Evolutionary conservation across 2,888 invertebrate species (phyloP).

Genomic region (Micropterix aruncella): DNA sequence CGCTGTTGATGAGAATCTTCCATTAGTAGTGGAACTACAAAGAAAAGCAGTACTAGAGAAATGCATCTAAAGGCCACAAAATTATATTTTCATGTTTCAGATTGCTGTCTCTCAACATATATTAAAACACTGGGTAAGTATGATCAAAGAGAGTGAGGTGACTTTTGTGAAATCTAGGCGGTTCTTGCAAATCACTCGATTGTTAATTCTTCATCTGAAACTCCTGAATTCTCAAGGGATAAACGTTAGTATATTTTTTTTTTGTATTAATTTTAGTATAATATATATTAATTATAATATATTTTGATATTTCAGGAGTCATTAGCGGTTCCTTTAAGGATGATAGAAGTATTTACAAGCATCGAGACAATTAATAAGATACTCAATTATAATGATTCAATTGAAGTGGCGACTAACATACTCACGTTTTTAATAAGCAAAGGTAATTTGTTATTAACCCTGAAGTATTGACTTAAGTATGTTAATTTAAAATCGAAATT

Average conservation of each 20-base stretch:
- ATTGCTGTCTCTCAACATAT: conserved; percentile 38
- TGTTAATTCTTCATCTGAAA: conserved; percentile 27
- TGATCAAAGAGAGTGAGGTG: conserved; percentile 24
- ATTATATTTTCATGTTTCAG: too few relatives aligned
- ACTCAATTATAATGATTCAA: conserved; percentile 22
- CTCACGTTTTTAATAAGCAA: conserved; percentile 40
- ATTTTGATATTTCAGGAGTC: conserved; percentile 28
- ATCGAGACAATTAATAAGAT: conserved; percentile 25
- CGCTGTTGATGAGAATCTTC: too few relatives aligned
- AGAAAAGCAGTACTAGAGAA: too few relatives aligned
- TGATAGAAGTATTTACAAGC: conserved; percentile 64
- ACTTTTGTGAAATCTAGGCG: too few relatives aligned
- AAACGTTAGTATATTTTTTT: too few relatives aligned
- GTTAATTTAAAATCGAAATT: too few relatives aligned
- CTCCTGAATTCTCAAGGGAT: conserved; percentile 27
- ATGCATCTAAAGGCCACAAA: too few relatives aligned
- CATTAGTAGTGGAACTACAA: too few relatives aligned
- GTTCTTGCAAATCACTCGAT: conserved; percentile 27
- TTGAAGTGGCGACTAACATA: conserved; percentile 25
- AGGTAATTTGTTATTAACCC: conserved; percentile 23
- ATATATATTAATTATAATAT: too few relatives aligned
- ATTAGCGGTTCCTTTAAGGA: conserved; percentile 60
- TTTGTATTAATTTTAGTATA: background rate
- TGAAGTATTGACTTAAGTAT: too few relatives aligned
- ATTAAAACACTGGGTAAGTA: conserved; percentile 34